phyloP scores from a whole-genome alignment of 2,888 invertebrate genomes.

The Sphaerophoria rueppellii region DNA sequence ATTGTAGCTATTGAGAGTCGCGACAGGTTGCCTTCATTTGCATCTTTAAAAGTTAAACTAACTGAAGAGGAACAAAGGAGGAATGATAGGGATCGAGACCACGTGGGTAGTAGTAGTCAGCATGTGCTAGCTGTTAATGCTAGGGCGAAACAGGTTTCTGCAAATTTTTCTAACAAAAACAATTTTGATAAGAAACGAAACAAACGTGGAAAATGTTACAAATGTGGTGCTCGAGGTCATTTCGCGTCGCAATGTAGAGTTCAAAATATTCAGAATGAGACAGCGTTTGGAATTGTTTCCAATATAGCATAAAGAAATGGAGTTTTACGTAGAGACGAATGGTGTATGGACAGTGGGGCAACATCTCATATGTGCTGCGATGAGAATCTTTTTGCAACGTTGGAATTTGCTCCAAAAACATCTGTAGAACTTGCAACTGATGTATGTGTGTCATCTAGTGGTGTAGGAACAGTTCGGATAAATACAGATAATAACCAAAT shows the following conservation, averaged over 20 bases:
- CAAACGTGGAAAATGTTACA: slow-evolving; percentile 26
- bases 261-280: not conserved
- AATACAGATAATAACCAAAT: not conserved
- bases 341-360: slow-evolving; percentile 29
- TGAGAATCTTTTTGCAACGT: not conserved
- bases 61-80: slow-evolving; percentile 53
- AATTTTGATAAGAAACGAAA: not conserved
- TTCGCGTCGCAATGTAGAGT: not conserved
- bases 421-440: not conserved
- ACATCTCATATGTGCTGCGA: slow-evolving; percentile 21
- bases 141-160: not conserved
- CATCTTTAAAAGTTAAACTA: slow-evolving; percentile 38
- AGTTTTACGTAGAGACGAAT: not conserved
- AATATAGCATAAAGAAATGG: not conserved
- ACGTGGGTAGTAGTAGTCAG: not conserved
- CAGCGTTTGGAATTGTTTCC: slow-evolving; percentile 6
- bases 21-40: slow-evolving; percentile 38
- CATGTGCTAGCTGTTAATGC: not conserved
- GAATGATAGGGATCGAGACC: not conserved
- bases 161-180: slow-evolving; percentile 2
- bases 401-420: not conserved
- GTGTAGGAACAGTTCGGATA: slow-evolving; percentile 10
- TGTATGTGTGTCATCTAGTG: slow-evolving; percentile 10
- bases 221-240: slow-evolving; percentile 40
- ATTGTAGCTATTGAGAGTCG: slow-evolving; percentile 58